Base-by-base conservation (phyloP, 2,113 vertebrate genomes). In the Saguinus midas region DNA sequence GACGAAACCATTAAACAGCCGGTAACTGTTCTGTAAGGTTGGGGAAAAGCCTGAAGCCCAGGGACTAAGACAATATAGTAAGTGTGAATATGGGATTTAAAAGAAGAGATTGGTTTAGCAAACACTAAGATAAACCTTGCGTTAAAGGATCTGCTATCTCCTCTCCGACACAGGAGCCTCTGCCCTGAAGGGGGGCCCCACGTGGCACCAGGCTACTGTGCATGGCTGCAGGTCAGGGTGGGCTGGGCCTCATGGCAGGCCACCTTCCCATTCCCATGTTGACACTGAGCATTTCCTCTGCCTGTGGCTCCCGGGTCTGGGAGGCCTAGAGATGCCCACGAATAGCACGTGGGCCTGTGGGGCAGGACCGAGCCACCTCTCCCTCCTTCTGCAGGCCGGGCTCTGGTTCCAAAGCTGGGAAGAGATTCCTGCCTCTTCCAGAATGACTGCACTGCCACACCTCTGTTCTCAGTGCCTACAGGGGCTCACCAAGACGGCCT, bases 391-490 rank as follows among this genome's bases (percentile, higher is more conserved):
- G 18, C 68, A 2, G 17, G 20, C 73, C 16, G 20, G 78, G 50
- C 20, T n/a, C 78, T 6, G 27, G 61, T 32, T 64, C 27, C 11
- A 32, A 55, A 35, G 35, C 50, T 21, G 55, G 20, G 20, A n/a
- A 25, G 70, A 73, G 37, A 37, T 18, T n/a, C 50, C 50, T n/a
- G 45, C 8, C 45, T 35, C 17, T 50, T 6, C 76, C 45, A 8
- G 8, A 1, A 35, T 10, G 68, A n/a, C 68, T 21, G 70, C 29
- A 32, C 61, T 29, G 27, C 61, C 61, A 32, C 27, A 29, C 12
- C 61, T 32, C 61, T 6, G 0, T 13, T 64, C 61, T 32, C 61
- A 2, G 61, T 0, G 2, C 61, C 61, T 27, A 6, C 27, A 14
- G 27, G 61, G 27, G 29, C 61, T 13, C 27, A 64, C 61, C 27